Percentiles rank a stretch among this genome's conserved stretches.
phyloP scores from a whole-genome alignment of 2,113 vertebrate species.

The Nycticebus coucang region DNA sequence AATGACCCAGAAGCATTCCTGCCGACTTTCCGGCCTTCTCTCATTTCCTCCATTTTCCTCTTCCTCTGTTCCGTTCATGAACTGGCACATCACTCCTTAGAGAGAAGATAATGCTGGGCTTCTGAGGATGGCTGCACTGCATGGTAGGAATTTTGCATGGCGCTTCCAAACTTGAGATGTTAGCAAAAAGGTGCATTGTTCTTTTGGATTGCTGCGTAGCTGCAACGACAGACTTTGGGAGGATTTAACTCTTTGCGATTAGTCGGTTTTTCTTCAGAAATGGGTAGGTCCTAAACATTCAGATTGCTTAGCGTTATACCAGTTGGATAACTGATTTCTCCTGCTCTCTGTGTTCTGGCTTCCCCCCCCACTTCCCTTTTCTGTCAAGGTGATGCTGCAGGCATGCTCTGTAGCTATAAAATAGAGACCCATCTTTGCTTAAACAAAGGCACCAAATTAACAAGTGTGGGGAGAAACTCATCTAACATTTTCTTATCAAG shows the following conservation, averaged over 20 bases:
- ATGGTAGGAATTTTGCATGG: slow-evolving; percentile 78
- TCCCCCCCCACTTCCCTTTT: rapidly evolving
- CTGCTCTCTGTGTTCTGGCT: slow-evolving; percentile 50
- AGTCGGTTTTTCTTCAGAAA: slow-evolving; percentile 85
- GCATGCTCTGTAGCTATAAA: slow-evolving; percentile 73
- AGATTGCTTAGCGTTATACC: slow-evolving; percentile 73
- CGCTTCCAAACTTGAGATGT: slow-evolving; percentile 76
- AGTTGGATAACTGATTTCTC: slow-evolving; percentile 64
- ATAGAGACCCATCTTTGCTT: slow-evolving; percentile 73
- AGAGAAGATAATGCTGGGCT: slow-evolving; percentile 80
- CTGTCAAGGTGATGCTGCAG: slow-evolving; percentile 73
- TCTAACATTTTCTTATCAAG: slow-evolving; percentile 65
- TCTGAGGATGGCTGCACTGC: slow-evolving; percentile 82
- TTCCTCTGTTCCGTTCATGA: slow-evolving; percentile 81
- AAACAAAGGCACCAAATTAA: slow-evolving; percentile 79
- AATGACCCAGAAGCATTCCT: slow-evolving; percentile 83
- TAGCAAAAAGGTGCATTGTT: slow-evolving; percentile 82
- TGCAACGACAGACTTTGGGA: slow-evolving; percentile 78
- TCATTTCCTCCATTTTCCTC: slow-evolving; percentile 83
- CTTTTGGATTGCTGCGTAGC: slow-evolving; percentile 81
- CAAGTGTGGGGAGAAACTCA: slow-evolving; percentile 76
- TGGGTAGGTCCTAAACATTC: slow-evolving; percentile 84
- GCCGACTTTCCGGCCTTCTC: slow-evolving; percentile 83
- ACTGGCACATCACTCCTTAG: slow-evolving; percentile 80
- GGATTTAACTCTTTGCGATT: slow-evolving; percentile 81